Evolutionary conservation across 2,113 vertebrate genomes (phyloP).

Genomic region (Eira barbara): DNA sequence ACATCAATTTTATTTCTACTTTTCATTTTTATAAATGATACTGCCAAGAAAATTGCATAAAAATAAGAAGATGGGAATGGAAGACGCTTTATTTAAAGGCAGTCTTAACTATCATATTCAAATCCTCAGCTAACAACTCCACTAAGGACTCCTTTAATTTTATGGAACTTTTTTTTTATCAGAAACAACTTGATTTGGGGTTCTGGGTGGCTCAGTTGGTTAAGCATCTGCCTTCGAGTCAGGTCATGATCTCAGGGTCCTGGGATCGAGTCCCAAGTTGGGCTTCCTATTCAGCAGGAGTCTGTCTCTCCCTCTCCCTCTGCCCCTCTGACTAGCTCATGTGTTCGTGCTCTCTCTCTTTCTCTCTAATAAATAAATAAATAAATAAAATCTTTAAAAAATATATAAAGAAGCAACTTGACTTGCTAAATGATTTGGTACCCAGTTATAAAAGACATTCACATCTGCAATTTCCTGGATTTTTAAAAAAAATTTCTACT

Average conservation of each 20-base stretch:
- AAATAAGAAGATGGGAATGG: not conserved
- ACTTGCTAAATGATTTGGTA: not conserved
- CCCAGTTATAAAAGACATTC: not conserved
- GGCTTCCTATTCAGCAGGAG: too few species aligned
- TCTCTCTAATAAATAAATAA: too few species aligned
- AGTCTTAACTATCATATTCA: not conserved
- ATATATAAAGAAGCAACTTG: not conserved
- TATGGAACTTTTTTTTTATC: not conserved
- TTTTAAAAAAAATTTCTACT: not conserved
- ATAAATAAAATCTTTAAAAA: too few species aligned
- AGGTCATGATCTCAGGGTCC: too few species aligned
- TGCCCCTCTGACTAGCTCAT: too few species aligned
- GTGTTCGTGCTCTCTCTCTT: too few species aligned
- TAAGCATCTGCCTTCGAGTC: too few species aligned
- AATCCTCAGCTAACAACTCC: not conserved
- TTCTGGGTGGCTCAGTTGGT: too few species aligned
- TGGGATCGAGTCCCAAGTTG: too few species aligned
- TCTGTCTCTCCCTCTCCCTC: too few species aligned
- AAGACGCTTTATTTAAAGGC: not conserved
- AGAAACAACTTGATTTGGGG: too few species aligned
- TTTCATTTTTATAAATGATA: constrained; percentile 11
- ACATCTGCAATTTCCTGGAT: not conserved
- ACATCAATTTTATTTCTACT: not conserved
- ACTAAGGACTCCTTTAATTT: not conserved
- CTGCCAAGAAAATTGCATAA: not conserved